A percentile compares a stretch with the other conserved stretches of the same genome.
Conservation (phyloP, 2,888 invertebrate species). For the Lycaena phlaeas region DNA sequence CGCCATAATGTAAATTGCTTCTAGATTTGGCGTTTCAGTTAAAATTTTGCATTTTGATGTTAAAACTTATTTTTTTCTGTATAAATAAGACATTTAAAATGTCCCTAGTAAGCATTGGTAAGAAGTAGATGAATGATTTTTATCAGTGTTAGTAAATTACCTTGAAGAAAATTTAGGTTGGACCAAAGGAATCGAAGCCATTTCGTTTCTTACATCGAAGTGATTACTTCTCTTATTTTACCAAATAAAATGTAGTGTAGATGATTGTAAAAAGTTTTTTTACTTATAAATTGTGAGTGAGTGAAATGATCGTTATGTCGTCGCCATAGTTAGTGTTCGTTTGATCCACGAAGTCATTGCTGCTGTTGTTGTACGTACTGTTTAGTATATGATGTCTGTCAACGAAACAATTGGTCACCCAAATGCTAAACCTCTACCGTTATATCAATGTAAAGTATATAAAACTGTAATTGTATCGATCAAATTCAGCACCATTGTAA, state of each 20-base stretch:
- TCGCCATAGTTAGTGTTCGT: conserved; percentile 60
- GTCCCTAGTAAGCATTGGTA: conserved; percentile 61
- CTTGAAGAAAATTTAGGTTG: conserved; percentile 55
- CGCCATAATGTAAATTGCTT: conserved; percentile 73
- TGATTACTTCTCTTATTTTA: conserved; percentile 26
- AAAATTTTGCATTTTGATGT: conserved; percentile 54
- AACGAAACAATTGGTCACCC: conserved; percentile 30
- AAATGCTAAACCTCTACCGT: conserved; percentile 17
- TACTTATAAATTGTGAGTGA: conserved; percentile 26
- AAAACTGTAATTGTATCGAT: not conserved
- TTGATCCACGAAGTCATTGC: conserved; percentile 51
- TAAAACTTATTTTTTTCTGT: conserved; percentile 42
- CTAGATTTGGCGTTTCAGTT: conserved; percentile 67
- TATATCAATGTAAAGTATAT: not conserved
- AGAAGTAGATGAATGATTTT: conserved; percentile 33
- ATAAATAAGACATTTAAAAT: conserved; percentile 57
- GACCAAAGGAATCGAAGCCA: conserved; percentile 64
- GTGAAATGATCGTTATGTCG: conserved; percentile 37
- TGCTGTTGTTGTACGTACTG: conserved; percentile 52
- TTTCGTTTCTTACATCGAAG: conserved; percentile 51
- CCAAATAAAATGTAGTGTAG: conserved; percentile 23
- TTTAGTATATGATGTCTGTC: conserved; percentile 53
- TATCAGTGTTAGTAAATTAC: conserved; percentile 28
- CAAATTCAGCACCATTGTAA: not conserved
- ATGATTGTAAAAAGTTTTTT: conserved; percentile 11